Evolutionary conservation across 2,888 invertebrate species (phyloP).

Genomic region (Eristalis arbustorum): DNA sequence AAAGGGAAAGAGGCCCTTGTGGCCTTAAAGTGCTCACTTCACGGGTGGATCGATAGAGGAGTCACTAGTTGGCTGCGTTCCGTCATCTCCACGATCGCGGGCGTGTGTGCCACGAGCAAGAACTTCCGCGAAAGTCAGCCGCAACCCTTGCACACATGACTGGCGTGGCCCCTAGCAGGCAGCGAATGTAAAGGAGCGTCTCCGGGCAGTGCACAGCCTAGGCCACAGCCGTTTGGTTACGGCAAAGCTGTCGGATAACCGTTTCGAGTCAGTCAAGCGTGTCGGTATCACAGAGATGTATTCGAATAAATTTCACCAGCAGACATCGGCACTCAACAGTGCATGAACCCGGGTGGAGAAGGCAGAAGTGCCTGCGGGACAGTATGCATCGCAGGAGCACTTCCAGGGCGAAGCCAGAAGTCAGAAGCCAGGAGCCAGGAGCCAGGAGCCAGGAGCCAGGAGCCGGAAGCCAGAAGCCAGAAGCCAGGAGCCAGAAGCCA

Average conservation of each 20-base stretch:
- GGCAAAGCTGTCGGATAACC: neutral
- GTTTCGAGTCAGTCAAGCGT: neutral
- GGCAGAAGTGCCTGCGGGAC: neutral
- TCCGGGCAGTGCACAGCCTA: neutral
- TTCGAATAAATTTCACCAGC: neutral
- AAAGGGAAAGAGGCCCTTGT: no score
- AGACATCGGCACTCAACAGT: neutral
- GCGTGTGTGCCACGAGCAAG: no score
- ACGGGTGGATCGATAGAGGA: no score
- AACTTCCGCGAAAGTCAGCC: neutral
- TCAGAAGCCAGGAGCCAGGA: neutral
- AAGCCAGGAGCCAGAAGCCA: neutral
- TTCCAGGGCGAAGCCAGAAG: neutral
- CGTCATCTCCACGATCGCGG: no score
- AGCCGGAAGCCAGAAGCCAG: neutral
- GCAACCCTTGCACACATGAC: no score
- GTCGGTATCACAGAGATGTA: neutral
- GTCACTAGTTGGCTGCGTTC: no score
- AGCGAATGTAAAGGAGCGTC: neutral
- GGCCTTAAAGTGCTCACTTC: no score
- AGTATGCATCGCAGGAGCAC: neutral
- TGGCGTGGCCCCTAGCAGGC: no score
- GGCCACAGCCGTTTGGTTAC: neutral
- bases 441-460: neutral
- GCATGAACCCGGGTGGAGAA: neutral